Conservation (phyloP, 1,140 invertebrate species). For the Mesaphorura yosii region DNA sequence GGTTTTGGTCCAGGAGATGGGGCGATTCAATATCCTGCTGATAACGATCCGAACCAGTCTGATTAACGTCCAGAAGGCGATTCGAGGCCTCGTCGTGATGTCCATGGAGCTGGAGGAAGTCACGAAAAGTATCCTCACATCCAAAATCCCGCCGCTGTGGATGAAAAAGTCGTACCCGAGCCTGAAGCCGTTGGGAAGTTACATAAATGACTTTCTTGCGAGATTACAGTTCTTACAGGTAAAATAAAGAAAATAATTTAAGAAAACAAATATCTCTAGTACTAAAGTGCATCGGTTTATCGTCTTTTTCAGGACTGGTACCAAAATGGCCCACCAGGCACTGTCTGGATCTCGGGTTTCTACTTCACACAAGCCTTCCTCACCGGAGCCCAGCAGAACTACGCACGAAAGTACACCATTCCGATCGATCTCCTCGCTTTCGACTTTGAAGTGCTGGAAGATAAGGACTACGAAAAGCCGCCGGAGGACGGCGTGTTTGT, state of each 20-base stretch:
- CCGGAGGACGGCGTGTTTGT: slow-evolving; percentile 74
- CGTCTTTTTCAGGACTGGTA: too few relatives aligned
- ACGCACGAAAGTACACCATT: slow-evolving; percentile 75
- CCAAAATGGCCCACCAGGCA: slow-evolving; percentile 60
- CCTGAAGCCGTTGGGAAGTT: slow-evolving; percentile 79
- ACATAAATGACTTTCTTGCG: slow-evolving; percentile 72
- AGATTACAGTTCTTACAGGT: slow-evolving; percentile 68
- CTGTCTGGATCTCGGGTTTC: slow-evolving; percentile 89
- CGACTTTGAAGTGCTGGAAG: slow-evolving; percentile 57
- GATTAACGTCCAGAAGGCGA: slow-evolving; percentile 68
- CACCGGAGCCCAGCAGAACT: slow-evolving; percentile 87
- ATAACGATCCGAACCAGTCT: slow-evolving; percentile 60
- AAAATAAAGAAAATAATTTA: too few relatives aligned
- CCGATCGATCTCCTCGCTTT: slow-evolving; percentile 82
- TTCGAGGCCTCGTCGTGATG: slow-evolving; percentile 69
- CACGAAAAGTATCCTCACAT: slow-evolving; percentile 64
- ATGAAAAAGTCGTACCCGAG: slow-evolving; percentile 79
- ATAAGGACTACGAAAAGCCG: slow-evolving; percentile 35
- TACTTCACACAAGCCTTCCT: slow-evolving; percentile 93
- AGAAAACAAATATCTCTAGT: slow-evolving; percentile 2
- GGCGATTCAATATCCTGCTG: slow-evolving; percentile 71
- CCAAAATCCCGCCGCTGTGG: slow-evolving; percentile 74
- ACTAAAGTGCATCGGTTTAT: too few relatives aligned
- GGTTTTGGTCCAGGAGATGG: slow-evolving; percentile 87
- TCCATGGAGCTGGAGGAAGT: slow-evolving; percentile 78